Evolutionary conservation across 2,797 vertebrate genomes (phyloP), one percentile per base, ranked within the genome.

Genomic region (Neosilurus mollespiculum): DNA sequence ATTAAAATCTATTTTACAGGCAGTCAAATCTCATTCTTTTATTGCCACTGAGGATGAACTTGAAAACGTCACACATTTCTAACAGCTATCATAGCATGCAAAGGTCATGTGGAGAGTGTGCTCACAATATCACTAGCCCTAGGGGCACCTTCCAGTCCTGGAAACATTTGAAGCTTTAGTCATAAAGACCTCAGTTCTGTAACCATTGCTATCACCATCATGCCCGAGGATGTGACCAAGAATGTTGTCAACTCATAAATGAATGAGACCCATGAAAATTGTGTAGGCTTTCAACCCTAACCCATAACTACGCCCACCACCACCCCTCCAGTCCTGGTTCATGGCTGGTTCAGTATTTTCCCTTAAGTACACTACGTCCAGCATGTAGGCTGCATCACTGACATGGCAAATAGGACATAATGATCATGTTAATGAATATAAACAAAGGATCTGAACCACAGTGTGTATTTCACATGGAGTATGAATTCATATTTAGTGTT

Each of bases 1-100:
- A 82, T 81, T 82, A 71, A 84, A 81, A 79, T 83, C 84, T 77
- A 81, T 86, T 85, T 84, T 83, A 77, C 81, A 72, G 72, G 56
- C 73, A 30, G 56, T 73, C 81, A 62, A 49, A 51, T 30, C 79
- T 43, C 69, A 76, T 65, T 70, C 24, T 72, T 80, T 83, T 72
- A 83, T 56, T 71, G 53, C 53, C 61, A 65, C 61, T 9, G 15
- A 82, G 61, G 37, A 72, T 78, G 7, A 80, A 86, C 58, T 84
- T 84, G 71, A 78, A 85, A 72, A 58, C n/a, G 56, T 66, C 59
- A 66, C 53, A 20, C 81, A 75, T 34, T 82, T 71, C 78, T n/a
- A 85, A 66, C 43, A 85, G 69, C 58, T 53, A 56, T 86, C 82
- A 70, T 26, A 61, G 71, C 72, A 85, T 81, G 64, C 56, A 82